Evolutionary conservation across 30 jellyfish, hydroid and myxozoan genomes (phyloP).

Genomic region (Hydractinia symbiolongicarpus): DNA sequence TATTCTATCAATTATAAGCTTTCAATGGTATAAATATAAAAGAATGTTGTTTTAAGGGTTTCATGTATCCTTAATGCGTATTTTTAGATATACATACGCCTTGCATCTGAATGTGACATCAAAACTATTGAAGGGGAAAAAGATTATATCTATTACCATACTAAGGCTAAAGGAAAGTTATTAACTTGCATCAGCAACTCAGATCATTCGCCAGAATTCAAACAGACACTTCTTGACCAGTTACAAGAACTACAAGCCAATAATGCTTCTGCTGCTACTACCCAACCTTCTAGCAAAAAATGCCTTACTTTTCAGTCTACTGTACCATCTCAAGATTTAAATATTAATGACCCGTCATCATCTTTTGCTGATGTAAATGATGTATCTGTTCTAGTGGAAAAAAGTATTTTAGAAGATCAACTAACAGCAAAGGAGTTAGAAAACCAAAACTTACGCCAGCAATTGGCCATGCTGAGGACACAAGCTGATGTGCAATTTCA

Average conservation of each 20-base stretch:
- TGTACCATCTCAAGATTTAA: not conserved
- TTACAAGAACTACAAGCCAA: conserved; percentile 8
- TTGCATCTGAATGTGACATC: conserved; percentile 21
- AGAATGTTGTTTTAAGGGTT: too few relatives aligned
- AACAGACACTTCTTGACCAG: conserved; percentile 25
- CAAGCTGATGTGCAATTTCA: conserved; percentile 31
- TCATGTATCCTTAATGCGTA: not conserved
- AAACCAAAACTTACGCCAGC: conserved; percentile 22
- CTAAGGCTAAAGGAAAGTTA: conserved; percentile 32
- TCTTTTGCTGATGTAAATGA: not conserved
- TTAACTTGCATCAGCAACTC: conserved; percentile 18
- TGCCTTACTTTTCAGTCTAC: conserved; percentile 7
- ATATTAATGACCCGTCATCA: too few relatives aligned
- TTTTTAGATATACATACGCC: conserved; percentile 29
- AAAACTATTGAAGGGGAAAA: conserved; percentile 36
- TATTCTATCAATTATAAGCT: too few relatives aligned
- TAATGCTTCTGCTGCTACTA: not conserved
- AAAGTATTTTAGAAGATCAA: conserved; percentile 67
- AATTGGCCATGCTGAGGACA: conserved; percentile 33
- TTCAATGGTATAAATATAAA: too few relatives aligned
- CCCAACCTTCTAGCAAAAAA: conserved; percentile 20
- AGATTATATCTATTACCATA: conserved; percentile 21
- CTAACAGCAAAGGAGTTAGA: conserved; percentile 63
- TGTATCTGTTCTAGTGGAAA: conserved; percentile 38
- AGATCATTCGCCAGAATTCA: conserved; percentile 35